Conservation (phyloP, 1,140 invertebrate species). For the Lordiphosa mommai region DNA sequence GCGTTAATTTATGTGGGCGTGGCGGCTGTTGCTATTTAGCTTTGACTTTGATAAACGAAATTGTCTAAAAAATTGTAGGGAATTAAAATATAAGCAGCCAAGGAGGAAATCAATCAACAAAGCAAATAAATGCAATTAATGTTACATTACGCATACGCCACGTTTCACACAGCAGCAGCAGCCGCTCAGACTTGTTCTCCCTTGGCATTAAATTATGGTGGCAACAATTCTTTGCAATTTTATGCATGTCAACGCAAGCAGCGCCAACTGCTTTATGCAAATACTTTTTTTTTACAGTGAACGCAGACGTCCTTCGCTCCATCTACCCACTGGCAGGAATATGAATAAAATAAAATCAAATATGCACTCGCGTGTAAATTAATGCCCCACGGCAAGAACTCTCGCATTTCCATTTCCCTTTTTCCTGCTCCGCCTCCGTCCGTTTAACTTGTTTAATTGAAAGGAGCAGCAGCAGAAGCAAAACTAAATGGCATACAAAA, state of each 20-base stretch:
- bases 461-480: slow-evolving; percentile 7
- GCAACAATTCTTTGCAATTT: slow-evolving; percentile 53
- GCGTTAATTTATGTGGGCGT: slow-evolving; percentile 71
- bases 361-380: slow-evolving; percentile 69
- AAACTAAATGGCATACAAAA: slow-evolving; percentile 10
- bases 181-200: neutral
- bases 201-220: slow-evolving; percentile 38
- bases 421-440: neutral
- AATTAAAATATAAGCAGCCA: slow-evolving; percentile 19
- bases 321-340: slow-evolving; percentile 17
- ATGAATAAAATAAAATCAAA: slow-evolving; percentile 68
- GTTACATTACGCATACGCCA: slow-evolving; percentile 65
- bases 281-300: slow-evolving; percentile 10
- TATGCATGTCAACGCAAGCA: slow-evolving; percentile 56
- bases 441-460: slow-evolving; percentile 47
- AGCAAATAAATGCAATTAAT: slow-evolving; percentile 76
- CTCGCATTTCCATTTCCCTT: slow-evolving; percentile 7
- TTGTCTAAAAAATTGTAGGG: slow-evolving; percentile 38
- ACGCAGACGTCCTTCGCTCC: neutral
- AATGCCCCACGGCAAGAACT: slow-evolving; percentile 46
- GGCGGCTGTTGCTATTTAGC: slow-evolving; percentile 1
- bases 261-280: slow-evolving; percentile 28
- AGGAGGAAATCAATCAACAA: slow-evolving; percentile 63
- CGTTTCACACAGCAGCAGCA: slow-evolving; percentile 11
- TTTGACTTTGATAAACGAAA: slow-evolving; percentile 71